Conservation (phyloP, 1,140 invertebrate species). For the Oreohelix idahoensis region DNA sequence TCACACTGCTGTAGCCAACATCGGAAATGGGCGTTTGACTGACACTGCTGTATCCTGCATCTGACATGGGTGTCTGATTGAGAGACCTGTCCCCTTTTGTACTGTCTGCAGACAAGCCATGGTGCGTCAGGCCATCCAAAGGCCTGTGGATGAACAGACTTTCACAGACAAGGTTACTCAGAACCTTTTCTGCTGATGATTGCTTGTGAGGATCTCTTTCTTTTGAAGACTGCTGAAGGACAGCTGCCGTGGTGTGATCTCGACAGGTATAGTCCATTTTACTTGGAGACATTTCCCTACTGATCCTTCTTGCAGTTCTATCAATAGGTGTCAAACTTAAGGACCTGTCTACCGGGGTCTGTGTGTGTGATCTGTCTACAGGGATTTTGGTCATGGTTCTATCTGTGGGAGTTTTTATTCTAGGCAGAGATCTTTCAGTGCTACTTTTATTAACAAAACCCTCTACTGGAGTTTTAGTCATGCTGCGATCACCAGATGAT, state of each 20-base stretch:
- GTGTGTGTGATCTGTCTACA: neutral
- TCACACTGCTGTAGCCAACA: conserved; percentile 53
- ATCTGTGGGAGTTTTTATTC: neutral
- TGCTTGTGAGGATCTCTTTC: conserved; percentile 3
- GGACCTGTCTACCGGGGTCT: conserved; percentile 9
- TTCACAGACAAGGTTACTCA: neutral
- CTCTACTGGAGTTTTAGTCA: conserved; percentile 21
- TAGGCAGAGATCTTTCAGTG: neutral
- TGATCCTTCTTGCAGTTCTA: neutral
- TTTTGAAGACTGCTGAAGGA: neutral
- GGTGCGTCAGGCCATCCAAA: neutral
- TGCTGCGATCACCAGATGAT: neutral
- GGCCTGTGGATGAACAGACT: neutral
- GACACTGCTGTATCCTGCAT: conserved; percentile 39
- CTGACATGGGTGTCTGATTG: conserved; percentile 47
- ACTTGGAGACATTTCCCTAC: neutral
- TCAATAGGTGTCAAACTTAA: neutral
- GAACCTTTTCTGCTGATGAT: neutral
- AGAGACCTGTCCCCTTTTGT: conserved; percentile 2
- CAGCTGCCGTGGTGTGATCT: neutral
- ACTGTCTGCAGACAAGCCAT: neutral
- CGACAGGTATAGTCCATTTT: neutral
- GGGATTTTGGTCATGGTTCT: conserved; percentile 15
- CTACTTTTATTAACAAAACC: neutral
- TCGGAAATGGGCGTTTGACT: conserved; percentile 54